Evolutionary conservation across 2,113 vertebrate genomes (phyloP), one percentile per base, ranked within the genome.

Genomic region (Chascanopsetta lugubris): DNA sequence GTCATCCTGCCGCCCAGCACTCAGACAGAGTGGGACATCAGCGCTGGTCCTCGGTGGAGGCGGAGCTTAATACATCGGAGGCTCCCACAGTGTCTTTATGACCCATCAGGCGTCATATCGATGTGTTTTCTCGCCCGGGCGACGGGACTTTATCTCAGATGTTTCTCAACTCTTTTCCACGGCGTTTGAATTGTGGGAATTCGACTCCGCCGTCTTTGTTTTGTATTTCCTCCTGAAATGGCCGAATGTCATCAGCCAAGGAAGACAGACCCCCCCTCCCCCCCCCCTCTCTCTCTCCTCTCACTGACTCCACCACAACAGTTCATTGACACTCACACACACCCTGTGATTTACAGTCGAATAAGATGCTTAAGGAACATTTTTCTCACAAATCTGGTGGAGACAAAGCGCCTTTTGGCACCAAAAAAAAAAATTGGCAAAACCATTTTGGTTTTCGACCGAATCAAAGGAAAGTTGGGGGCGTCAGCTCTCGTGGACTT

Each of bases 1-100:
- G 45, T 83, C 77, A 77, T 54, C 72, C 51, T 54, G 69, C 38
- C 75, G 62, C 69, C 40, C 53, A 45, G 48, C 51, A 61, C 65
- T 77, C 76, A 80, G 75, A 85, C 78, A 34, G 59, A 85, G 71
- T 72, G 71, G 51, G 69, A 77, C 79, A 82, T 82, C 82, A 74
- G 55, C 51, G 53, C 62, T 82, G 82, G 76, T 77, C 70, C 73
- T 67, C 68, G 22, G 71, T 77, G 69, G 65, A 69, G 61, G 60
- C 30, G 42, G 38, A n/a, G 27, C 46, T 61, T 73, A 85, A 70
- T 60, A 71, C 49, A 51, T 61, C 42, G 60, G 18, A 62, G 60
- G 60, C 77, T 57, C 72, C 82, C 69, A 65, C 49, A 2, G 24
- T 74, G 73, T 69, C 15, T 68, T 60, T 65, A 60, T 62, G 68